Conservation (phyloP, 2,113 vertebrate genomes). For the Hystrix cristata region DNA sequence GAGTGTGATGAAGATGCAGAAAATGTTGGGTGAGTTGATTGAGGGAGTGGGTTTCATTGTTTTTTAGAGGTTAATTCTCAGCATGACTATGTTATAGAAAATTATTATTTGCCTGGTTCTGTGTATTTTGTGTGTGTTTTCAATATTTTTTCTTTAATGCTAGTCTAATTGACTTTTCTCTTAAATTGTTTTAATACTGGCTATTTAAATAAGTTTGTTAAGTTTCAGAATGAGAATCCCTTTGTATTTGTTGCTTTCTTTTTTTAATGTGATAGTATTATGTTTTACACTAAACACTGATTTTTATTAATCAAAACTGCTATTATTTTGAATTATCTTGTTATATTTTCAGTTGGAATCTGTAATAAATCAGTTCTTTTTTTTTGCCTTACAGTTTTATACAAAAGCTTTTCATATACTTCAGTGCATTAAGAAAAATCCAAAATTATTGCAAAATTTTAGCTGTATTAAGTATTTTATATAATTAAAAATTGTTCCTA, state of each 20-base stretch:
- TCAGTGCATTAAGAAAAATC: background rate
- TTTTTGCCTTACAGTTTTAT: slow-evolving; percentile 40
- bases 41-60: background rate
- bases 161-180: slow-evolving; percentile 12
- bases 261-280: background rate
- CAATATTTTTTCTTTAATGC: slow-evolving; percentile 24
- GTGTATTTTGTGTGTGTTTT: background rate
- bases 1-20: slow-evolving; percentile 98
- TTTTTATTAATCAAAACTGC: slow-evolving; percentile 35
- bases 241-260: background rate
- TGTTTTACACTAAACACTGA: slow-evolving; percentile 10
- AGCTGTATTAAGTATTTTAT: background rate
- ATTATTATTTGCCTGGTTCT: background rate
- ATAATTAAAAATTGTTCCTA: background rate
- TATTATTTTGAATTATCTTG: background rate
- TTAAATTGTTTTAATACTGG: background rate
- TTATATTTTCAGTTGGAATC: background rate
- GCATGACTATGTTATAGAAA: background rate
- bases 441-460: background rate
- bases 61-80: background rate
- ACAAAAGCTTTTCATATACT: background rate
- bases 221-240: background rate
- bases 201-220: background rate
- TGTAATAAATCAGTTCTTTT: background rate
- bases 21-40: slow-evolving; percentile 94